Conservation (phyloP, 2,113 vertebrate species). For the Anseranas semipalmata region DNA sequence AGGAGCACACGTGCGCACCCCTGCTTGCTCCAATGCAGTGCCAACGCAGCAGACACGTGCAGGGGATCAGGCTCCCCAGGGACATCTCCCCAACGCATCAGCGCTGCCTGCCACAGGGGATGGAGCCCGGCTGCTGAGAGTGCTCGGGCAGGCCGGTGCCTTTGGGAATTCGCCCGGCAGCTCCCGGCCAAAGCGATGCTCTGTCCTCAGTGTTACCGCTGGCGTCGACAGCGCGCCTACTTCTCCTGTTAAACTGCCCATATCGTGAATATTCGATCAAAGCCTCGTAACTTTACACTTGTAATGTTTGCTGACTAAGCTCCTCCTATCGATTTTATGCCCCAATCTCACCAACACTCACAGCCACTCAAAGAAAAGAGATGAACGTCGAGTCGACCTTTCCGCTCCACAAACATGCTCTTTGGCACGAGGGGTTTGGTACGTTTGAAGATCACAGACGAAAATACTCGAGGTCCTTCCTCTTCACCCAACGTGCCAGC, state of each 20-base stretch:
- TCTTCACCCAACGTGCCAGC: background rate
- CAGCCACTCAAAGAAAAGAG: background rate
- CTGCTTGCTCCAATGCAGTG: background rate
- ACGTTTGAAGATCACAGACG: background rate
- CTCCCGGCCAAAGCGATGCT: background rate
- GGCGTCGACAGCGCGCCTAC: background rate
- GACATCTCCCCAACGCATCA: background rate
- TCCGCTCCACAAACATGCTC: background rate
- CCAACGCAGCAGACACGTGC: background rate
- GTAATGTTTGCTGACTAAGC: background rate
- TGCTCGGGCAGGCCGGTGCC: background rate
- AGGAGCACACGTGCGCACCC: background rate
- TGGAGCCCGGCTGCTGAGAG: background rate
- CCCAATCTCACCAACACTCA: background rate
- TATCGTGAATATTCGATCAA: background rate
- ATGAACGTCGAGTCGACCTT: rapidly evolving
- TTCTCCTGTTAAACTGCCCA: background rate
- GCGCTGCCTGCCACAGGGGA: background rate
- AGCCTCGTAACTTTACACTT: background rate
- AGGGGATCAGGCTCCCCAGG: background rate
- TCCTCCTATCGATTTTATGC: background rate
- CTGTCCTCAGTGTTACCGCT: background rate
- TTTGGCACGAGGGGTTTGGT: background rate
- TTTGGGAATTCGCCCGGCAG: background rate
- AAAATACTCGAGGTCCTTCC: background rate